Evolutionary conservation across 2,113 vertebrate genomes (phyloP).

Genomic region (Choloepus hoffmanni): DNA sequence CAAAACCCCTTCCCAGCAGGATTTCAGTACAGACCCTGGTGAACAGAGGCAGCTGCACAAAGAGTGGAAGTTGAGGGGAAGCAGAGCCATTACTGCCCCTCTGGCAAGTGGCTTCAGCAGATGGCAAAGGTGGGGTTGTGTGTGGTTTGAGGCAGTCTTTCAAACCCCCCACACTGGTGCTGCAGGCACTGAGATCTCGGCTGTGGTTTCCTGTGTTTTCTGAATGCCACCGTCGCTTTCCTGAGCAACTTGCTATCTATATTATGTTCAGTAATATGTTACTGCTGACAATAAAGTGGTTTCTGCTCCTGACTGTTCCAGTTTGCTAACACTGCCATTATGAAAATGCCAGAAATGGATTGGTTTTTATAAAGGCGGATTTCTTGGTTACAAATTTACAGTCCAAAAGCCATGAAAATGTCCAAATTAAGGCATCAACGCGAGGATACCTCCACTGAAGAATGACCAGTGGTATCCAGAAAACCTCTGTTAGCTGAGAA

Average conservation of each 20-base stretch:
- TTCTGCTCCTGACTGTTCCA: neutral
- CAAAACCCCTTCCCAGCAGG: neutral
- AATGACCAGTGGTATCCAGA: too few relatives aligned
- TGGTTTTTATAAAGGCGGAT: too few relatives aligned
- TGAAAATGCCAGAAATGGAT: too few relatives aligned
- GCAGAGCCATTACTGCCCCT: neutral
- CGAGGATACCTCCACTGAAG: too few relatives aligned
- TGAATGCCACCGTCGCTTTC: neutral
- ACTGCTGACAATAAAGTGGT: neutral
- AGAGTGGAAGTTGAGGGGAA: neutral
- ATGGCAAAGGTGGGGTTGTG: neutral
- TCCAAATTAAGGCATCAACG: too few relatives aligned
- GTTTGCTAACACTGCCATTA: too few relatives aligned
- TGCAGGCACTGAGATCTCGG: neutral
- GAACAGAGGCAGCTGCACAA: neutral
- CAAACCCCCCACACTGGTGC: neutral
- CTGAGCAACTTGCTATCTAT: neutral
- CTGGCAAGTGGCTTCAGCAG: neutral
- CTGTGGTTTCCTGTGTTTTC: neutral
- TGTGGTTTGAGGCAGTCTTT: neutral
- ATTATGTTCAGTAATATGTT: neutral
- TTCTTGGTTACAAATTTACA: too few relatives aligned
- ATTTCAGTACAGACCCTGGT: neutral
- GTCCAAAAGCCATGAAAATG: too few relatives aligned
- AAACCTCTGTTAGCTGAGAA: too few relatives aligned